Base-by-base conservation (phyloP, 2,888 invertebrate species). In the Lithophane socia region DNA sequence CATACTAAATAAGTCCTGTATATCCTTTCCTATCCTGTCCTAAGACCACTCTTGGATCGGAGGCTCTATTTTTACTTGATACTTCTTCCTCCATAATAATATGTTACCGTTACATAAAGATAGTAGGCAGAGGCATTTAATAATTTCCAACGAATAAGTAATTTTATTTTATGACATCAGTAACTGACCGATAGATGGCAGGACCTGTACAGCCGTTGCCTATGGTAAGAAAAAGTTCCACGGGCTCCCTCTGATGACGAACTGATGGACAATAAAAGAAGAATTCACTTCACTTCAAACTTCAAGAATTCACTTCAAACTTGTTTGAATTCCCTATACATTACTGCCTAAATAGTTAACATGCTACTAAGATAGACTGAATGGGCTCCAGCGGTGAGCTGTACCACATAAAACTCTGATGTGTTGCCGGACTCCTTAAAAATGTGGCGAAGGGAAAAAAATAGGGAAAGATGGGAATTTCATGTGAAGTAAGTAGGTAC, bases 131-230 rank as follows among this genome's bases (percentile, higher is more conserved):
- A 58, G 5, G 18, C n/a, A n/a, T 16, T 0, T 29, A 29, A 4
- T 29, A 12, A 64, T 64, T 70, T 70, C 9, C 10, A n/a, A 68
- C 13, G 8, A n/a, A 29, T 42, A 58, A 7, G 18, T 58, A n/a
- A 5, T 37, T 70, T 21, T 16, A 18, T 8, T 47, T 69, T 24
- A 16, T 5, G 12, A 10, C 24, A 24, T 24, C 49, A 3, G 9
- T 42, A 29, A 75, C 44, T 44, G n/a, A n/a, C n/a, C 52, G 29
- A 75, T 12, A 29, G 61, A 75, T 75, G 52, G 42, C 75, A 42
- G 61, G 8, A 60, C 24, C 69, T 37, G 49, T 29, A 29, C 3
- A 13, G 9, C 18, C 8, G 16, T n/a, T 44, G 24, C 18, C 0
- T 44, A 16, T 0, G 44, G 3, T 16, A 29, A 44, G 9, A 44